Evolutionary conservation across 2,888 invertebrate genomes (phyloP), one percentile per base, ranked within the genome.

Genomic region (Lochmaea capreae): DNA sequence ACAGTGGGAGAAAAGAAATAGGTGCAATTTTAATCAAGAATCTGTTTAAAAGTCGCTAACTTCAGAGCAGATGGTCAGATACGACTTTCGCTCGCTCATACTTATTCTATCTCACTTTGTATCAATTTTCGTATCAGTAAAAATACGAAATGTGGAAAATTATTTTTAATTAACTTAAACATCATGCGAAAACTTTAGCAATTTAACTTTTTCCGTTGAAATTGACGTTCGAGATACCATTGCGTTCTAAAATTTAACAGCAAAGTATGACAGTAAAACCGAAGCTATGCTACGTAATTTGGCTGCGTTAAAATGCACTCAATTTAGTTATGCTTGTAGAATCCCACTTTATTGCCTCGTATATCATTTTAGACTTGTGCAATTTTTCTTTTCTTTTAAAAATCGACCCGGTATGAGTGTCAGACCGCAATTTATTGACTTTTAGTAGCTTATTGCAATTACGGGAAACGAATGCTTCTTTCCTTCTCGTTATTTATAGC

Each of bases 271-370:
- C 33, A 14, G 14, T 61, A 61, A 61, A 39, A 61, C 14, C n/a
- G 61, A 22, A 12, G 18, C 10, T 14, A 12, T 18, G 54, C 54
- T 54, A 18, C 54, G 61, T 61, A 61, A 61, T 61, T 39, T 61
- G 39, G 39, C n/a, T 16, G 39, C 33, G 61, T 61, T 61, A 61
- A 61, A 61, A 61, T 61, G n/a, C 61, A 61, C 61, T 61, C 61
- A 61, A 61, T 61, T 61, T 61, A 39, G 33, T 33, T 59, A 39
- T 61, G 61, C 39, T 61, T 39, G 61, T 61, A 61, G 61, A 61
- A 61, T 61, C 61, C 61, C 33, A 39, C 61, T 61, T 61, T 61
- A 61, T 61, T 61, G 61, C 61, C 61, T 16, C 61, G 18, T 61
- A 14, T 61, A 61, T 61, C 61, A 61, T 61, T n/a, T 61, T n/a